These are phyloP conservation scores for Lithophane ornitopus DNA, from an alignment of 2,888 invertebrate genomes.

Conservation along the genomic window DNA sequence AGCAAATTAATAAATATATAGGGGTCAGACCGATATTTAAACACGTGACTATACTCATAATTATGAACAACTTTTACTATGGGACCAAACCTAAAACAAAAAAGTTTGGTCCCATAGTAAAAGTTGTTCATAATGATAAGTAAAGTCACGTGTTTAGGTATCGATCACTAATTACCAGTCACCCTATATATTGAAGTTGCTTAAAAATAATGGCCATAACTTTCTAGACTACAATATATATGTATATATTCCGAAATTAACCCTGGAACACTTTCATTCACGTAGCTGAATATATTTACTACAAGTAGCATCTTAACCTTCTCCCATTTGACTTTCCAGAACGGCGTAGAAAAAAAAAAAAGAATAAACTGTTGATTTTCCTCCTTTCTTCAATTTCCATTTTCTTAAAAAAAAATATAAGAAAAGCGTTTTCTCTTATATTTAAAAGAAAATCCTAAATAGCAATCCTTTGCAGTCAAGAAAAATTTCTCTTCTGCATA, in stretches of 20 bases:
- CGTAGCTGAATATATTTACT: not conserved
- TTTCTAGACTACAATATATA: not conserved
- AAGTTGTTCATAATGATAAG: too few relatives aligned
- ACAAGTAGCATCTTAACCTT: not conserved
- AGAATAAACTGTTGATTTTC: not conserved
- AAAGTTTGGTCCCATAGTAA: too few relatives aligned
- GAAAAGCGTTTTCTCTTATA: not conserved
- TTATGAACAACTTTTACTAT: too few relatives aligned
- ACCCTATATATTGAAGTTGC: not conserved
- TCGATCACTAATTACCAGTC: too few relatives aligned
- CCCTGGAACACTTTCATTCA: not conserved
- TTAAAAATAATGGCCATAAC: not conserved
- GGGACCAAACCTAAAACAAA: too few relatives aligned
- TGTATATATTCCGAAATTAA: not conserved
- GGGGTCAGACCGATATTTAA: too few relatives aligned
- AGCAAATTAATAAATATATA: too few relatives aligned
- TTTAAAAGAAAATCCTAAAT: not conserved
- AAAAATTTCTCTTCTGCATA: not conserved
- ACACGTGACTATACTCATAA: too few relatives aligned
- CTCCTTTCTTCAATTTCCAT: not conserved
- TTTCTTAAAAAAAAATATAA: not conserved
- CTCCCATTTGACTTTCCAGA: not conserved
- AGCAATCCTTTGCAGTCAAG: not conserved
- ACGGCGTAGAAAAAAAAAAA: too few relatives aligned
- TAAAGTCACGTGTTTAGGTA: too few relatives aligned